These are phyloP conservation scores for Melanerpes formicivorus DNA, from an alignment of 2,113 vertebrate genomes.

Conservation along the genomic window DNA sequence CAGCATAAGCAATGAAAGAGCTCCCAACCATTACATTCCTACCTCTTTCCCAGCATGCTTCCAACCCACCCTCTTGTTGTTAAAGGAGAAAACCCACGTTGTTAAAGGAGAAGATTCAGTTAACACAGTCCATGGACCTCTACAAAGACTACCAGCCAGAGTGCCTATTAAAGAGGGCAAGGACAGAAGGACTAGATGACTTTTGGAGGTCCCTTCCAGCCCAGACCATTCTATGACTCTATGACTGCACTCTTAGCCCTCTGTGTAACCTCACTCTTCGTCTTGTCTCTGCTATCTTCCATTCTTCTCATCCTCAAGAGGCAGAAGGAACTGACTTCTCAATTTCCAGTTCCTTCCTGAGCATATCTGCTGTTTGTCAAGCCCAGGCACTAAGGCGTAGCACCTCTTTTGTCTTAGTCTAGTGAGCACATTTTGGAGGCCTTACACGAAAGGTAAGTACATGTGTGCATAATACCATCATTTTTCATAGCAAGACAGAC, in stretches of 20 bases:
- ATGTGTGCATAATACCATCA: neutral
- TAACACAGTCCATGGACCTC: neutral
- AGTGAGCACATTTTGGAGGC: neutral
- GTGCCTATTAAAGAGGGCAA: neutral
- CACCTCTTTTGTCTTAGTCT: neutral
- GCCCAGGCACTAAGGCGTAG: conserved; percentile 4
- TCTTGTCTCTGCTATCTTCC: neutral
- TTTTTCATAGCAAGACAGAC: conserved; percentile 45
- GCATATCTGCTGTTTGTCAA: conserved; percentile 46
- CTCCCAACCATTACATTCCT: neutral
- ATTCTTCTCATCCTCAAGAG: conserved; percentile 5
- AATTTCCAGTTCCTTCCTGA: conserved; percentile 43
- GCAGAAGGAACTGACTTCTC: conserved; percentile 14
- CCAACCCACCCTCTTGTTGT: neutral
- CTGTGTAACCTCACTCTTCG: conserved; percentile 8
- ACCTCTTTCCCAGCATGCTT: neutral
- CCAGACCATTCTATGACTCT: no score
- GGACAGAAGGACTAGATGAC: neutral
- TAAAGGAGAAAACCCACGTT: neutral
- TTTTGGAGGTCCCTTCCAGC: no score
- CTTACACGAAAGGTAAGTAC: conserved; percentile 21
- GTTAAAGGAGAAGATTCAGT: neutral
- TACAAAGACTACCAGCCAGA: neutral
- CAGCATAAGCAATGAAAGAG: neutral
- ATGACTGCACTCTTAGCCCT: neutral